Evolutionary conservation across 2,888 invertebrate genomes (phyloP).

Genomic region (Melolontha melolontha): DNA sequence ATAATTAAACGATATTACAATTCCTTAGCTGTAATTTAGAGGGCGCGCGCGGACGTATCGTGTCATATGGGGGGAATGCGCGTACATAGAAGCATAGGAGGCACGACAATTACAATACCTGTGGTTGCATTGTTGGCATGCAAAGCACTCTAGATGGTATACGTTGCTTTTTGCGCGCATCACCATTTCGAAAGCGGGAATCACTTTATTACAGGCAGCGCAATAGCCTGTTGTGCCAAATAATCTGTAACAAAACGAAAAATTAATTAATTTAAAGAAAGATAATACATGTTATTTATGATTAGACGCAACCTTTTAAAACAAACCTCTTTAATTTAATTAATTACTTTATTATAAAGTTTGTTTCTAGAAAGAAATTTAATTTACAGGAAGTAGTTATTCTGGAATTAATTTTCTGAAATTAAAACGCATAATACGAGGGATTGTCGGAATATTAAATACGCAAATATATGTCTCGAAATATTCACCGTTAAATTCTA

Average conservation of each 20-base stretch:
- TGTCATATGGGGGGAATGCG: neutral
- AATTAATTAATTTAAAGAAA: neutral
- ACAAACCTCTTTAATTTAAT: too few species aligned
- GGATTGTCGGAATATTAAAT: too few species aligned
- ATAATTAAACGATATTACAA: slow-evolving; percentile 52
- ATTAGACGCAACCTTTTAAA: too few species aligned
- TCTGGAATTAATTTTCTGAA: too few species aligned
- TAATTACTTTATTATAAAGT: too few species aligned
- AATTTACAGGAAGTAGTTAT: too few species aligned
- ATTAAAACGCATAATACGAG: too few species aligned
- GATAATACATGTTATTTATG: neutral
- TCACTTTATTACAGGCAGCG: slow-evolving; percentile 92
- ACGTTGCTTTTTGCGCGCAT: slow-evolving; percentile 94
- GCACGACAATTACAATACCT: slow-evolving; percentile 71
- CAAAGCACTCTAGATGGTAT: slow-evolving; percentile 94
- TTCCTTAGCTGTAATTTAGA: slow-evolving; percentile 51
- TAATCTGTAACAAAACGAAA: slow-evolving; percentile 72
- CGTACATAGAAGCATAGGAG: slow-evolving; percentile 22
- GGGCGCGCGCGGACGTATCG: slow-evolving; percentile 32
- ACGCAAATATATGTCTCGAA: too few species aligned
- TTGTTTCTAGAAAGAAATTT: too few species aligned
- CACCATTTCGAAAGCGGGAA: slow-evolving; percentile 96
- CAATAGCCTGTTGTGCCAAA: slow-evolving; percentile 92
- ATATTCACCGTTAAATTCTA: too few species aligned
- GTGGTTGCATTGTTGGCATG: slow-evolving; percentile 94